phyloP scores from a whole-genome alignment of 2,113 vertebrate genomes.

The Micromys minutus region DNA sequence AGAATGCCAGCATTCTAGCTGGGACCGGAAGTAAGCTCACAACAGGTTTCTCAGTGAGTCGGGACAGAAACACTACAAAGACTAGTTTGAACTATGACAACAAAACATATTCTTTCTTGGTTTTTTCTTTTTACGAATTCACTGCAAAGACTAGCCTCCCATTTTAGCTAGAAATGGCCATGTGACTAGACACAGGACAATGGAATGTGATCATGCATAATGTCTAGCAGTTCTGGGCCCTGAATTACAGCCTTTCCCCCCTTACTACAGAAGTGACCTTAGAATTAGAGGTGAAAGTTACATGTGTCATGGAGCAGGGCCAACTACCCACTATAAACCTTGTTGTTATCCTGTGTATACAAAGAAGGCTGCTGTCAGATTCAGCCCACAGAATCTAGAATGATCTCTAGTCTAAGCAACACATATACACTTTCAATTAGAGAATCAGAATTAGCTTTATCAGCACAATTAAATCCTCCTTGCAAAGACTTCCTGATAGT shows the following conservation, averaged over 20 bases:
- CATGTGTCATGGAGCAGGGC: neutral
- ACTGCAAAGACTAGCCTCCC: neutral
- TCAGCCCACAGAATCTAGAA: neutral
- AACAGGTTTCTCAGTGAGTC: neutral
- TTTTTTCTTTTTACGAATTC: neutral
- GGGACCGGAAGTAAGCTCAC: neutral
- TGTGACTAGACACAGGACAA: neutral
- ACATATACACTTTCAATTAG: slow-evolving; percentile 45
- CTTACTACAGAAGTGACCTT: neutral
- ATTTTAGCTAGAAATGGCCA: neutral
- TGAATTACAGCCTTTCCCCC: neutral
- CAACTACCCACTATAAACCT: neutral
- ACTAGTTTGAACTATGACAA: neutral
- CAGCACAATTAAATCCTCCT: slow-evolving; percentile 67
- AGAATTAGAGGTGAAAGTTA: neutral
- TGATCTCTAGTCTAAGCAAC: neutral
- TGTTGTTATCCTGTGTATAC: neutral
- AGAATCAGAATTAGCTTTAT: slow-evolving; percentile 61
- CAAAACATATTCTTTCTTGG: neutral
- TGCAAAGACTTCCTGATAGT: slow-evolving; percentile 44
- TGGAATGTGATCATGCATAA: neutral
- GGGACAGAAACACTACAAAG: neutral
- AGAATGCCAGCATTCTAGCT: neutral
- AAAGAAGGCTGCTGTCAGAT: neutral
- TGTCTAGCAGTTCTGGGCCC: neutral